Evolutionary conservation across 2,888 invertebrate species (phyloP).

Genomic region (Aleiodes alternator): DNA sequence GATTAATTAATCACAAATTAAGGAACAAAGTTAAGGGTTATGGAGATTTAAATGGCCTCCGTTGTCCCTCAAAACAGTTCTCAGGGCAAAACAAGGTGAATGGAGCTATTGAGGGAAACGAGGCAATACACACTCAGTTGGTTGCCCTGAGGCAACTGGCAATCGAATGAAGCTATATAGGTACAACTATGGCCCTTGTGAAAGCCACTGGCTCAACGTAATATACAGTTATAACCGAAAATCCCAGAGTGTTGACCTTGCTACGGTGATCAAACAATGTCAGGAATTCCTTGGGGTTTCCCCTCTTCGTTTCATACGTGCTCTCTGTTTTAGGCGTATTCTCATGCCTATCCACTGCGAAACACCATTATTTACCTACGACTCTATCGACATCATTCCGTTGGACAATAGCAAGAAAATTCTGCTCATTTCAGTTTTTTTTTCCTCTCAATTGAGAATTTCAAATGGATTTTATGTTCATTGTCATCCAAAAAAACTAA

Average conservation of each 20-base stretch:
- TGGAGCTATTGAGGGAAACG: neutral
- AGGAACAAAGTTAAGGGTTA: no score
- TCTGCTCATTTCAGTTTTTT: neutral
- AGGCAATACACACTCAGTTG: conserved; percentile 16
- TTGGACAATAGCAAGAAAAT: neutral
- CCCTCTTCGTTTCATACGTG: conserved; percentile 10
- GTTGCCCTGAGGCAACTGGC: conserved; percentile 37
- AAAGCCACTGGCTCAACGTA: neutral
- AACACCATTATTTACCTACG: conserved; percentile 9
- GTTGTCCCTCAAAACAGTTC: conserved; percentile 4
- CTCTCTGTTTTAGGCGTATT: neutral
- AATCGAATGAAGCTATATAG: conserved; percentile 47
- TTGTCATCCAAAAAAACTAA: no score
- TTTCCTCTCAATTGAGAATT: neutral
- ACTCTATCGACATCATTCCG: conserved; percentile 4
- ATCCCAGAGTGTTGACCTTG: conserved; percentile 45
- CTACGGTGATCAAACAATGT: conserved; percentile 46
- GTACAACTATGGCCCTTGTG: conserved; percentile 26
- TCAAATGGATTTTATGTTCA: no score
- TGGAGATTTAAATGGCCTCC: conserved; percentile 6
- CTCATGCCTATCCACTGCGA: neutral
- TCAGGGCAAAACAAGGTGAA: neutral
- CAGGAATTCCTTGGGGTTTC: conserved; percentile 46
- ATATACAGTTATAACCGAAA: conserved; percentile 29
- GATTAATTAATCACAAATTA: no score